Base-by-base conservation (phyloP, 2,797 vertebrate species). In the Chanos chanos region DNA sequence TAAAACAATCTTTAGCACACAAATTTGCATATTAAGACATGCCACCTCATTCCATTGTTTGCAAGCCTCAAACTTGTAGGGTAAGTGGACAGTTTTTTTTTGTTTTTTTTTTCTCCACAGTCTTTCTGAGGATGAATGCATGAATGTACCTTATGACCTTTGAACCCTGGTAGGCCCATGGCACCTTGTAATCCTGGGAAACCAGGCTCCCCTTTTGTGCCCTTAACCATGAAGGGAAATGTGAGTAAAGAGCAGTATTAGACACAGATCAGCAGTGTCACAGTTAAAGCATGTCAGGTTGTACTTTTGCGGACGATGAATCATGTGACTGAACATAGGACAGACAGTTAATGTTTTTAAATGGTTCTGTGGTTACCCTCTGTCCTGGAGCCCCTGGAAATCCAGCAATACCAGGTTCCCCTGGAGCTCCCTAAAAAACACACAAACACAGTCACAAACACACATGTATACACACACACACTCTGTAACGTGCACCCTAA, bases 131-230 rank as follows among this genome's bases (percentile, higher is more conserved):
- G n/a, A n/a, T n/a, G n/a, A n/a, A n/a, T n/a, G n/a, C n/a, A n/a
- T n/a, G n/a, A 6, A 6, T 28, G 72, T 69, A 91, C 90, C 85
- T 85, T 87, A 51, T 88, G 84, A 71, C 90, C 90, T 83, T 90
- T 91, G 71, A 83, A 83, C 41, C 90, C 90, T 2, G 81, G 81
- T 62, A 77, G 59, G 2, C 89, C 90, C 65, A 71, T 71, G 15
- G 65, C 53, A 5, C 88, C 89, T 0, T 79, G 82, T 48, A 69
- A 47, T 7, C 89, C 89, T 10, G 79, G 78, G 37, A 82, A 22
- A 3, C 89, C 90, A 2, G 75, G 66, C 2, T 87, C 86, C 2
- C 90, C 90, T 4, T 34, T 44, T 9, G 66, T 64, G 15, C 90
- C 89, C 89, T 92, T 1, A 45, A 66, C 63, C 27, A 30, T 37